A percentile compares a stretch with the other conserved stretches of the same genome.
phyloP scores from a whole-genome alignment of 1,140 invertebrate genomes.

The Meteorus sp. region DNA sequence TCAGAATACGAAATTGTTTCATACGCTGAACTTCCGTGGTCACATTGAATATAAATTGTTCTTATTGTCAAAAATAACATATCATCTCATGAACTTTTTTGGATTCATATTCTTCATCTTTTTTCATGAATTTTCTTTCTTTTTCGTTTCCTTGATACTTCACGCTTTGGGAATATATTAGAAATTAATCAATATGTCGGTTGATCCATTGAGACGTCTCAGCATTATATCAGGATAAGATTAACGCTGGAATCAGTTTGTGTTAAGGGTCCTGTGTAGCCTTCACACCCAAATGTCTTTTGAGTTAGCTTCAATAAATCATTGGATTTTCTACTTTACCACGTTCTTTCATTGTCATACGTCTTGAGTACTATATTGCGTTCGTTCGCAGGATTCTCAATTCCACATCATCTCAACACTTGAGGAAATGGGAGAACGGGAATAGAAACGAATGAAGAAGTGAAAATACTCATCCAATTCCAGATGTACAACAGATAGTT shows the following conservation, averaged over 20 bases:
- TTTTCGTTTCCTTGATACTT: neutral
- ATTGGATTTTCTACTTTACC: conserved; percentile 29
- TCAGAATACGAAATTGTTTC: conserved; percentile 23
- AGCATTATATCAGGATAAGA: conserved; percentile 32
- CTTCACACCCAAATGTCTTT: conserved; percentile 19
- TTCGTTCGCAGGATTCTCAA: neutral
- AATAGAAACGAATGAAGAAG: too few species aligned
- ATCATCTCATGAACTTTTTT: too few species aligned
- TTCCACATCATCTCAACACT: conserved; percentile 10
- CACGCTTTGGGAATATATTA: neutral
- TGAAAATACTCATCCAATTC: too few species aligned
- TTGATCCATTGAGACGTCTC: conserved; percentile 12
- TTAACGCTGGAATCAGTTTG: conserved; percentile 28
- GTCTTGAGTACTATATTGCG: conserved; percentile 8
- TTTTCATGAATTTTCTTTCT: neutral
- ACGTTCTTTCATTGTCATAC: conserved; percentile 15
- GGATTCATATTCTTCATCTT: neutral
- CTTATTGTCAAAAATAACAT: too few species aligned
- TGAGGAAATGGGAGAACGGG: too few species aligned
- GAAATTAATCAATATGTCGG: conserved; percentile 8
- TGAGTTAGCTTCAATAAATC: conserved; percentile 30
- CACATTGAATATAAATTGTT: neutral
- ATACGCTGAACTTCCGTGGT: neutral
- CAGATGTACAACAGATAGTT: too few species aligned
- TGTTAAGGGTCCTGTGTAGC: conserved; percentile 13